These are phyloP conservation scores for Takifugu ocellatus DNA, from an alignment of 2,797 vertebrate species.

Conservation along the genomic window DNA sequence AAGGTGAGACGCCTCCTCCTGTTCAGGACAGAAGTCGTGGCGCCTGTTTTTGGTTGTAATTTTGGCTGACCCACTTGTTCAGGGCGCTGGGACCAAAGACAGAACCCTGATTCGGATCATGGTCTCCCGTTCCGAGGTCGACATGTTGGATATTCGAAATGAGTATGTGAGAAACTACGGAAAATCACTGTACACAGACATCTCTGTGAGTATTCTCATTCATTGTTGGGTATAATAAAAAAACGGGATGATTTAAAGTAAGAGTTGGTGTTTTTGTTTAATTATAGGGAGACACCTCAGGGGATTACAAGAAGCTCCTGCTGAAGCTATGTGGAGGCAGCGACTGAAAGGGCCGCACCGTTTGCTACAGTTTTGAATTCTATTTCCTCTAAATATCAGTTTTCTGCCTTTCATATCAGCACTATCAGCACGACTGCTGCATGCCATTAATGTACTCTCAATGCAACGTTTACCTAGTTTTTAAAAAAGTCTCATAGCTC, in stretches of 20 bases:
- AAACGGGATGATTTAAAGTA: neutral
- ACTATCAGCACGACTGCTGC: conserved; percentile 39
- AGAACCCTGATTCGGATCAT: conserved; percentile 91
- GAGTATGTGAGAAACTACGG: conserved; percentile 88
- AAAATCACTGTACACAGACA: conserved; percentile 89
- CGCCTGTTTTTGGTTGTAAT: neutral
- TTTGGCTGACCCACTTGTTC: conserved; percentile 12
- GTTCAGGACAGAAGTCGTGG: neutral
- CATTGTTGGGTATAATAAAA: neutral
- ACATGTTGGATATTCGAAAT: conserved; percentile 90
- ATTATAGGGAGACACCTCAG: conserved; percentile 91
- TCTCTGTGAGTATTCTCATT: conserved; percentile 80
- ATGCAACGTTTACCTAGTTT: conserved; percentile 39
- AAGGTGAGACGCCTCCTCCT: conserved; percentile 75
- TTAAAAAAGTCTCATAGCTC: conserved; percentile 9
- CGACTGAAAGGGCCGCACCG: conserved; percentile 75
- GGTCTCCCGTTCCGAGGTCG: conserved; percentile 92
- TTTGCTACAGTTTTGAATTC: conserved; percentile 1
- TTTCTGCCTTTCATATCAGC: conserved; percentile 23
- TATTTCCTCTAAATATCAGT: conserved; percentile 18
- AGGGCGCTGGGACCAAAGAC: conserved; percentile 96
- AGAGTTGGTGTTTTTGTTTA: conserved; percentile 38
- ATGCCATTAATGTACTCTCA: conserved; percentile 49
- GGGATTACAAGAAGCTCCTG: conserved; percentile 95
- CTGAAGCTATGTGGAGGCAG: conserved; percentile 94